Conservation (phyloP, 2,797 vertebrate species). For the Pristis pectinata region DNA sequence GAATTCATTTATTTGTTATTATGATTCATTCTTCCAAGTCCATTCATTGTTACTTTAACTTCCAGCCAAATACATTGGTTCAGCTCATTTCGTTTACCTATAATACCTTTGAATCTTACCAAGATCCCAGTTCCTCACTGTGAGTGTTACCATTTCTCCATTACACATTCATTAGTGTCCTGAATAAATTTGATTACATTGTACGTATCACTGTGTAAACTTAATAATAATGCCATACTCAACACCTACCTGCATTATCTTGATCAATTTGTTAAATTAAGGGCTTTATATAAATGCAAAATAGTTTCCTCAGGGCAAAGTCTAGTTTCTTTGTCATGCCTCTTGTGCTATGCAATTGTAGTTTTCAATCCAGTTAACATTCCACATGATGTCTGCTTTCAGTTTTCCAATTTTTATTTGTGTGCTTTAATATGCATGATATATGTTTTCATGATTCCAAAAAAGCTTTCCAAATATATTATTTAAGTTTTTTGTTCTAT, state of each 20-base stretch:
- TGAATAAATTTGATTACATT: neutral
- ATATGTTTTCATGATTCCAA: neutral
- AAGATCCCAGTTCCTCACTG: neutral
- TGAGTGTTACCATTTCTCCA: too few species aligned
- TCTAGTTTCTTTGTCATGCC: neutral
- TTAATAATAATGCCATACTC: neutral
- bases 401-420: neutral
- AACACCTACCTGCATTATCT: neutral
- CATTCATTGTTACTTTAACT: too few species aligned
- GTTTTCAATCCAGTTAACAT: neutral
- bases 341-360: neutral
- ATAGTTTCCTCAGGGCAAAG: neutral
- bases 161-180: neutral
- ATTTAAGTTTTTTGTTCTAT: neutral
- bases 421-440: neutral
- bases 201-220: neutral
- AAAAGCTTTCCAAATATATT: neutral
- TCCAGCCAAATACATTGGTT: too few species aligned
- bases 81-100: too few species aligned
- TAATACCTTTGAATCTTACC: neutral
- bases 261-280: neutral
- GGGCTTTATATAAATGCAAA: neutral
- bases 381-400: neutral
- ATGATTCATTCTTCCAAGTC: too few species aligned
- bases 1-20: too few species aligned